phyloP scores from a whole-genome alignment of 2,113 vertebrate species.

The Jaculus jaculus region DNA sequence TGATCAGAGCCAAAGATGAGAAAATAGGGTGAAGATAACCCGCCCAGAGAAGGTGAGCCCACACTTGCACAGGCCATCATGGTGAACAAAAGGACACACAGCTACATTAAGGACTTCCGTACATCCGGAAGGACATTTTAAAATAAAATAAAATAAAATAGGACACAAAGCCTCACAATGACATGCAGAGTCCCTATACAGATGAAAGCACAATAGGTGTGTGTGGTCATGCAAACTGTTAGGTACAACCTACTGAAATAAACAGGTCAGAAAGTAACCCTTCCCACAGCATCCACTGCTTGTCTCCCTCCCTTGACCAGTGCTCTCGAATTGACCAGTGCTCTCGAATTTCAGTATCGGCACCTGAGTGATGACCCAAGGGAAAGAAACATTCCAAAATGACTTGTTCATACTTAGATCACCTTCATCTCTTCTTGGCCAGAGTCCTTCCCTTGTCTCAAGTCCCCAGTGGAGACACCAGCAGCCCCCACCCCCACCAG shows the following conservation, averaged over 20 bases:
- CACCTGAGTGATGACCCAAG: slow-evolving; percentile 29
- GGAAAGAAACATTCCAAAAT: slow-evolving; percentile 49
- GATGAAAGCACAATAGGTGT: slow-evolving; percentile 33
- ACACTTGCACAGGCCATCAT: too few relatives aligned
- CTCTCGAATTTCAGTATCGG: slow-evolving; percentile 9
- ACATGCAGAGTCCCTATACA: not conserved
- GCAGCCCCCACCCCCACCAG: not conserved
- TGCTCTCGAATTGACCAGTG: not conserved
- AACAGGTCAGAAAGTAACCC: not conserved
- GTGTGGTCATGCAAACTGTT: not conserved
- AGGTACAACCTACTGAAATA: slow-evolving; percentile 4
- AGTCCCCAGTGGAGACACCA: not conserved
- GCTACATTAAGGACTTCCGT: not conserved
- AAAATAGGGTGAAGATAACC: not conserved
- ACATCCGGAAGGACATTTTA: slow-evolving; percentile 1
- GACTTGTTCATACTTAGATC: slow-evolving; percentile 47
- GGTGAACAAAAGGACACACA: not conserved
- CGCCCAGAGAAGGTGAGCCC: not conserved
- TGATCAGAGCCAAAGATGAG: not conserved
- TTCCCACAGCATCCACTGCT: not conserved
- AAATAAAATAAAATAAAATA: too few relatives aligned
- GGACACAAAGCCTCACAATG: slow-evolving; percentile 26
- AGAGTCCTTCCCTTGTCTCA: not conserved
- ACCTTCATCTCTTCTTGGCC: slow-evolving; percentile 23
- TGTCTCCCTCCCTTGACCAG: not conserved